These are phyloP conservation scores for Delia radicum DNA, from an alignment of 1,140 invertebrate genomes.

Conservation along the genomic window DNA sequence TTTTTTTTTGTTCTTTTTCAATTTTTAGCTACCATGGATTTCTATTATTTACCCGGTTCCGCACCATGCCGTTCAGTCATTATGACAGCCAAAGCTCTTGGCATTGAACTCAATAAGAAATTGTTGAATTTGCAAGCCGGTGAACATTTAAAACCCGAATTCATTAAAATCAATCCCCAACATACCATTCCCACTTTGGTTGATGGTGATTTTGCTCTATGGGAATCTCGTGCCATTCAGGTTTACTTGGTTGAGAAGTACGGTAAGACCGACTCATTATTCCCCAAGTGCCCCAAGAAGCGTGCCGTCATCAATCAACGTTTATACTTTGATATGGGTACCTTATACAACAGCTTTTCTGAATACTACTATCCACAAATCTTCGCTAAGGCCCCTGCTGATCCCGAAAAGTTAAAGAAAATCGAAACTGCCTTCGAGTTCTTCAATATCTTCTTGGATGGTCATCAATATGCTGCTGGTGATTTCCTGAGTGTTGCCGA, in stretches of 20 bases:
- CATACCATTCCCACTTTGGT: constrained; percentile 69
- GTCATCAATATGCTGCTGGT: constrained; percentile 67
- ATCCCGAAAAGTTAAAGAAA: constrained; percentile 67
- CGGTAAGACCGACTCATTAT: constrained; percentile 67
- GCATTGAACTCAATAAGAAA: constrained; percentile 72
- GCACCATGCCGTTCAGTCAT: constrained; percentile 72
- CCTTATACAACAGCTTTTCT: constrained; percentile 64
- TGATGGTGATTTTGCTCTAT: constrained; percentile 67
- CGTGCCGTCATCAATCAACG: constrained; percentile 72
- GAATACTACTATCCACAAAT: constrained; percentile 71
- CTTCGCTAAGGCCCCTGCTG: constrained; percentile 64
- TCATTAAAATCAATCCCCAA: constrained; percentile 63
- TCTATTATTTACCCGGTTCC: constrained; percentile 71
- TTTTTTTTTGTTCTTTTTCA: neutral
- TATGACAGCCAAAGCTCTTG: constrained; percentile 68
- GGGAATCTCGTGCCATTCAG: constrained; percentile 74
- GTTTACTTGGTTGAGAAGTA: constrained; percentile 71
- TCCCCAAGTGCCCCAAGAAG: constrained; percentile 68
- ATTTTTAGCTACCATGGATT: constrained; percentile 36
- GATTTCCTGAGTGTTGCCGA: constrained; percentile 74
- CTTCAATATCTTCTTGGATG: constrained; percentile 68
- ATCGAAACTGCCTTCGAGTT: constrained; percentile 66
- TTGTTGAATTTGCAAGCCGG: constrained; percentile 63
- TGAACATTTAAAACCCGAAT: constrained; percentile 72
- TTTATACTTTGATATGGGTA: constrained; percentile 73